Base-by-base conservation (phyloP, 1,140 invertebrate species). In the Drosophila dunni region DNA sequence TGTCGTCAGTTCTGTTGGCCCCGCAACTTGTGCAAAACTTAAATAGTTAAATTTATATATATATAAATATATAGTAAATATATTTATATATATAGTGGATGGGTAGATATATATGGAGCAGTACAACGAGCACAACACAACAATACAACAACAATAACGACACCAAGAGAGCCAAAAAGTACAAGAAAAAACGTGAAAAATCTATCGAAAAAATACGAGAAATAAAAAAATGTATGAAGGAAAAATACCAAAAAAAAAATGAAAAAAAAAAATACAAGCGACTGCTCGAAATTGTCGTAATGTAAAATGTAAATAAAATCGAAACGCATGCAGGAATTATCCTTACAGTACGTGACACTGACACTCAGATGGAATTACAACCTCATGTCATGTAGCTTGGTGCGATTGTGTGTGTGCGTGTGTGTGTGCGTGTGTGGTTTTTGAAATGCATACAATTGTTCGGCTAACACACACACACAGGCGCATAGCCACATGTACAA, bases 261-360 rank as follows among this genome's bases (percentile, higher is more conserved):
- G n/a, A 7, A 57, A 36, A 63, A 64, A 20, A 15, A 13, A 65
- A 72, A 72, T 45, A 20, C 64, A 66, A 57, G 50, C 50, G 67
- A 53, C 48, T 71, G 48, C 48, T 67, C 29, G 29, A 60, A 76
- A 38, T 48, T 68, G 20, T 57, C 48, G 54, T 63, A 74, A 74
- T 38, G 46, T 50, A 44, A 74, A 61, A 64, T 62, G 38, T 70
- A 75, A 78, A 69, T 57, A 71, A 65, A 72, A 67, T 76, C 46
- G 50, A 75, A 71, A 75, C 57, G 67, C 73, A 79, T 75, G 76
- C 76, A 72, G 62, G 56, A 76, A 73, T 65, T 74, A 68, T 71
- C 42, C 53, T 42, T 42, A 50, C 63, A 61, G 58, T 57, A 74
- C 65, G 71, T 68, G 64, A 74, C 65, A 68, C 44, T 46, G 65